phyloP scores from a whole-genome alignment of 2,888 invertebrate species.

The Drosophila subquinaria region DNA sequence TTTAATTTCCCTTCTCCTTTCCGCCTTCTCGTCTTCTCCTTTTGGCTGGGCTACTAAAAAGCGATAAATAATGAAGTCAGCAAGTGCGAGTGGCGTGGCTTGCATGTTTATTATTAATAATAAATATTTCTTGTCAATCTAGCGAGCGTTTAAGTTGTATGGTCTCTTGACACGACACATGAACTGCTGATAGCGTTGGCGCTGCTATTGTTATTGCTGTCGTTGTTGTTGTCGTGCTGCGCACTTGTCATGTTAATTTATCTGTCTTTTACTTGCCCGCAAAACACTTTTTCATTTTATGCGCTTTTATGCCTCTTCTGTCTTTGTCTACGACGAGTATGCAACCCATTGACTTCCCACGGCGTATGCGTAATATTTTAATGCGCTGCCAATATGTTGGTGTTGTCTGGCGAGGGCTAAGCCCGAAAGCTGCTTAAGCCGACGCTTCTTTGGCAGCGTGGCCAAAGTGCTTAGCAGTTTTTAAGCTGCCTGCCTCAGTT shows the following conservation, averaged over 20 bases:
- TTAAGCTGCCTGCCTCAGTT: constrained; percentile 53
- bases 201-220: constrained; percentile 18
- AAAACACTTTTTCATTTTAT: constrained; percentile 20
- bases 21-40: not conserved
- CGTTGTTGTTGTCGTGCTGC: constrained; percentile 33
- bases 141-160: constrained; percentile 68
- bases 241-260: constrained; percentile 71
- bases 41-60: constrained; percentile 53
- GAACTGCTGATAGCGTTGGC: constrained; percentile 31
- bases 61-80: constrained; percentile 80
- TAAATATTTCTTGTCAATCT: constrained; percentile 78
- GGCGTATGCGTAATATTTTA: constrained; percentile 71
- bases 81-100: constrained; percentile 76
- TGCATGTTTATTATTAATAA: constrained; percentile 80
- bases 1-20: constrained; percentile 24
- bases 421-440: constrained; percentile 73
- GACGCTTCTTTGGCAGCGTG: constrained; percentile 53
- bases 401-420: constrained; percentile 61
- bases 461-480: constrained; percentile 73
- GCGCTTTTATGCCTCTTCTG: not conserved
- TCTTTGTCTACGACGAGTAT: not conserved
- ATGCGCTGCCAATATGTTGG: constrained; percentile 68
- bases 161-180: constrained; percentile 63
- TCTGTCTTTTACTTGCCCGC: constrained; percentile 47
- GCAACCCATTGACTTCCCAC: constrained; percentile 22